Percentiles rank a stretch among this genome's conserved stretches.
Conservation (phyloP, 2,797 vertebrate species). For the Tragopan temminckii region DNA sequence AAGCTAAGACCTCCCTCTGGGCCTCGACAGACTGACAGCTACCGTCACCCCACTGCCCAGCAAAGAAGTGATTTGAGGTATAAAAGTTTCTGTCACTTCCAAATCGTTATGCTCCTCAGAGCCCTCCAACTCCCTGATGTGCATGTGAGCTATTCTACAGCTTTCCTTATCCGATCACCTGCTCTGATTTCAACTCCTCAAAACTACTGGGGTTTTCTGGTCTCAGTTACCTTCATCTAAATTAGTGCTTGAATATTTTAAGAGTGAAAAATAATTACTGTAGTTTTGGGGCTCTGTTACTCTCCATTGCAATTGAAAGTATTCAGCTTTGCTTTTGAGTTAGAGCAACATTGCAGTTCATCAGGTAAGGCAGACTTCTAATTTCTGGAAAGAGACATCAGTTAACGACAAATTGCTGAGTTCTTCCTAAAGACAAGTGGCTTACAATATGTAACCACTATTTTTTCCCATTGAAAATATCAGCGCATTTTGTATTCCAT, state of each 20-base stretch:
- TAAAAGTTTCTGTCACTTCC: slow-evolving; percentile 76
- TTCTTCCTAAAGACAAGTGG: slow-evolving; percentile 54
- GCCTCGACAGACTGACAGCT: slow-evolving; percentile 75
- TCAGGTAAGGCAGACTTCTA: slow-evolving; percentile 46
- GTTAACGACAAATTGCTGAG: slow-evolving; percentile 21
- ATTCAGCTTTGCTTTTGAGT: slow-evolving; percentile 44
- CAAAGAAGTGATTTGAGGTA: slow-evolving; percentile 77
- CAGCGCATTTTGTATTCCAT: slow-evolving; percentile 44
- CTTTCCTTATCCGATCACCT: slow-evolving; percentile 49
- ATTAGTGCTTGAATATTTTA: slow-evolving; percentile 41
- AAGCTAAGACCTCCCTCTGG: slow-evolving; percentile 75
- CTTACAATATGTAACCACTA: slow-evolving; percentile 45
- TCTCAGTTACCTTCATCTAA: slow-evolving; percentile 31
- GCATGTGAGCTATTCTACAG: slow-evolving; percentile 62
- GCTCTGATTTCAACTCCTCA: slow-evolving; percentile 58
- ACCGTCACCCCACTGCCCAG: slow-evolving; percentile 74
- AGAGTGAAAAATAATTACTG: slow-evolving; percentile 42
- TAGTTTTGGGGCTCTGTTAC: slow-evolving; percentile 48
- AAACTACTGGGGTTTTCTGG: slow-evolving; percentile 28
- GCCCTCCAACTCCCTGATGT: slow-evolving; percentile 46
- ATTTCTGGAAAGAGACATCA: slow-evolving; percentile 35
- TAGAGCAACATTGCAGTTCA: slow-evolving; percentile 39
- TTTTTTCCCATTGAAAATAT: slow-evolving; percentile 29
- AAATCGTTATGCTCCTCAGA: slow-evolving; percentile 59
- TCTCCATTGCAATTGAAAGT: slow-evolving; percentile 38